Percentiles rank a stretch among this genome's conserved stretches.
Conservation (phyloP, 2,113 vertebrate species). For the Macaca nemestrina region DNA sequence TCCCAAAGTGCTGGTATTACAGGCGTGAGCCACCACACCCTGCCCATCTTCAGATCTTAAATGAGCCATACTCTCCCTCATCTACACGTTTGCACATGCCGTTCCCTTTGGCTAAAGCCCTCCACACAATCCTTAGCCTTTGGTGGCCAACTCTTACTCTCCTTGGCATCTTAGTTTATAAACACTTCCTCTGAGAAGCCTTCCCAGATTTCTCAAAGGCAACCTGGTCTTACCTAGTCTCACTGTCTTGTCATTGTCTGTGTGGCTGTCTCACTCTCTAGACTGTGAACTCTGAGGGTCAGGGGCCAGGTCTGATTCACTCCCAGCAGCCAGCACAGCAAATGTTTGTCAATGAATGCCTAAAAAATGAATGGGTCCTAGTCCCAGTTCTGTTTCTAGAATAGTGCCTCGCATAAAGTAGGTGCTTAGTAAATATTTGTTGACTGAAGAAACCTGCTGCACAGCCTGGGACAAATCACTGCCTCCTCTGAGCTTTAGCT, state of each 20-base stretch:
- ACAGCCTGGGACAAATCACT: neutral
- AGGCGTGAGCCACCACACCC: no score
- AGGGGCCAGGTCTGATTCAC: neutral
- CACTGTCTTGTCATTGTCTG: neutral
- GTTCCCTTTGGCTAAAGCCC: neutral
- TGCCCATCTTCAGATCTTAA: neutral
- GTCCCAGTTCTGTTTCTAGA: neutral
- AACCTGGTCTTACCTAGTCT: neutral
- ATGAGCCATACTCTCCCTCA: neutral
- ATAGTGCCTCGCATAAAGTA: neutral
- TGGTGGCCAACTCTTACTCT: neutral
- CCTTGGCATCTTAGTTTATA: neutral
- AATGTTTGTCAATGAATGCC: neutral
- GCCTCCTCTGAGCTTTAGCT: conserved; percentile 17
- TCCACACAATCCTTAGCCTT: neutral
- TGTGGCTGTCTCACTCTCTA: neutral
- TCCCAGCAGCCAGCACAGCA: neutral
- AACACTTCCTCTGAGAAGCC: neutral
- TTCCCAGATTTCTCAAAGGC: conserved; percentile 22
- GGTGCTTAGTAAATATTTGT: neutral
- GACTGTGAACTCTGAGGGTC: neutral
- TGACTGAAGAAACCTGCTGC: neutral
- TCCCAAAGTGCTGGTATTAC: no score
- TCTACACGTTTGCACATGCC: neutral
- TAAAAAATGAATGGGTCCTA: neutral